Conservation (phyloP, 1,140 invertebrate species). For the Cyclargus thomasi region DNA sequence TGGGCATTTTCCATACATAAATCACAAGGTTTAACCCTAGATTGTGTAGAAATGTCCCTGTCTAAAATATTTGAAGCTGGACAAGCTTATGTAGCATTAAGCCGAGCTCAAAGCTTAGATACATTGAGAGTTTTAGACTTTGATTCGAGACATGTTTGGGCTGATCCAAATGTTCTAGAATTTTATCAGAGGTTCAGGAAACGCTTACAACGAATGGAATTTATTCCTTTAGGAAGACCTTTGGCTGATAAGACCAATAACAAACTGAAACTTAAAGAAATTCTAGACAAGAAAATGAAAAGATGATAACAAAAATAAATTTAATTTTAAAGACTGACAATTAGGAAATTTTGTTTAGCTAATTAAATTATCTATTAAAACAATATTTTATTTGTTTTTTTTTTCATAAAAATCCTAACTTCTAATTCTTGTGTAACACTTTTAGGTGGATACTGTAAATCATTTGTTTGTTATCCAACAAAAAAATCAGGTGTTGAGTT, state of each 20-base stretch:
- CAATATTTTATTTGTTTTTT: background rate
- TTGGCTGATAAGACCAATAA: constrained; percentile 70
- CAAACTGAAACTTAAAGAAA: constrained; percentile 56
- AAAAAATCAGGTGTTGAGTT: too few species aligned
- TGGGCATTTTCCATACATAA: constrained; percentile 99
- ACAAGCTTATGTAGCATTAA: constrained; percentile 96
- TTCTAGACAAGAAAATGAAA: constrained; percentile 55
- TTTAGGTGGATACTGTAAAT: too few species aligned
- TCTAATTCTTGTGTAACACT: too few species aligned
- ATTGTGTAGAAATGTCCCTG: constrained; percentile 96
- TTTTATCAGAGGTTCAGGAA: constrained; percentile 87
- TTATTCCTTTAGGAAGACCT: constrained; percentile 80
- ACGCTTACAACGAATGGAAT: constrained; percentile 77
- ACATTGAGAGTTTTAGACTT: constrained; percentile 92
- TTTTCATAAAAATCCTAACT: too few species aligned
- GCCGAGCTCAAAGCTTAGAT: constrained; percentile 90
- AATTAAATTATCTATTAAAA: background rate
- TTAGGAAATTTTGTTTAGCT: constrained; percentile 2
- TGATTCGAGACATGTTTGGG: constrained; percentile 89
- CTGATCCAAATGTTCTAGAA: constrained; percentile 88
- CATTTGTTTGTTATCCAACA: too few species aligned
- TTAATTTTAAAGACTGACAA: constrained; percentile 27
- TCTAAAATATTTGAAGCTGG: constrained; percentile 94
- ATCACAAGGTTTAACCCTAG: constrained; percentile 94
- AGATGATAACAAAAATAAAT: constrained; percentile 27